phyloP scores from a whole-genome alignment of 2,888 invertebrate species.

The Archips crataeganus region DNA sequence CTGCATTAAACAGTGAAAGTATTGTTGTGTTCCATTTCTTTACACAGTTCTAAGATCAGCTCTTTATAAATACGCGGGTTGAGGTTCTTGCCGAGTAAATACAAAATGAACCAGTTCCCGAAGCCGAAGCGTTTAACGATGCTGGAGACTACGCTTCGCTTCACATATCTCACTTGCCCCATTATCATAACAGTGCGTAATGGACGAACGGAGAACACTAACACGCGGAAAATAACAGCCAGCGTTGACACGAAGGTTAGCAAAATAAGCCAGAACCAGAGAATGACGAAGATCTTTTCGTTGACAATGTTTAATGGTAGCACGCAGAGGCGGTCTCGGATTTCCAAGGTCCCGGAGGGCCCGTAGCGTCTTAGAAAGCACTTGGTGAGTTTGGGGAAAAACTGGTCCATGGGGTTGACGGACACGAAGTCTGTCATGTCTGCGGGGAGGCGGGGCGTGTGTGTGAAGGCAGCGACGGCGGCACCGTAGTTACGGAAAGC shows the following conservation, averaged over 20 bases:
- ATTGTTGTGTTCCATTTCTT: slow-evolving; percentile 67
- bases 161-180: slow-evolving; percentile 85
- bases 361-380: slow-evolving; percentile 87
- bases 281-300: slow-evolving; percentile 91
- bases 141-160: slow-evolving; percentile 79
- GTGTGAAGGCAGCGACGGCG: slow-evolving; percentile 77
- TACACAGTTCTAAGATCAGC: slow-evolving; percentile 84
- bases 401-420: slow-evolving; percentile 88
- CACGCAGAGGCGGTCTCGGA: slow-evolving; percentile 89
- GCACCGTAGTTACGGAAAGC: slow-evolving; percentile 87
- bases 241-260: slow-evolving; percentile 87
- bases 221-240: slow-evolving; percentile 88
- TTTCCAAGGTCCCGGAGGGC: slow-evolving; percentile 84
- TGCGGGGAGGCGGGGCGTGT: slow-evolving; percentile 63
- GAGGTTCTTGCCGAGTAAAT: slow-evolving; percentile 91
- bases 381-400: slow-evolving; percentile 90
- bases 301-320: slow-evolving; percentile 92
- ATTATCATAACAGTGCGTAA: slow-evolving; percentile 87
- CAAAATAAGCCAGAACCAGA: slow-evolving; percentile 91
- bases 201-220: slow-evolving; percentile 84
- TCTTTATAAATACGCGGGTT: slow-evolving; percentile 89
- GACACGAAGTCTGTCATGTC: slow-evolving; percentile 66
- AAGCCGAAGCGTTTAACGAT: slow-evolving; percentile 85
- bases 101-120: slow-evolving; percentile 92
- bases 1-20: slow-evolving; percentile 56